A percentile compares a stretch with the other conserved stretches of the same genome.
These are phyloP conservation scores for Calameuta pallipes DNA, from an alignment of 2,888 invertebrate genomes.

Conservation along the genomic window DNA sequence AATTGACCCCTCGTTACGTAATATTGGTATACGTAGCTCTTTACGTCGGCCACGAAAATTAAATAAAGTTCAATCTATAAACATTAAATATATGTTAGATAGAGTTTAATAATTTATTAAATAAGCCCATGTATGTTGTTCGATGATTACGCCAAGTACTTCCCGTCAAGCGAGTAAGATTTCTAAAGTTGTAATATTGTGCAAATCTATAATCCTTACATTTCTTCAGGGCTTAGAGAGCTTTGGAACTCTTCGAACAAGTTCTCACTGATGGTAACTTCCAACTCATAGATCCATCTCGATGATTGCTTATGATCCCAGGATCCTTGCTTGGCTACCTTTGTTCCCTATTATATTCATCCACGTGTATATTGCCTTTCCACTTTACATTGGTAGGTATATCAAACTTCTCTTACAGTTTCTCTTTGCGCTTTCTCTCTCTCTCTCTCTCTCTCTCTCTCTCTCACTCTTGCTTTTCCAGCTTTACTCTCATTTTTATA, in stretches of 20 bases:
- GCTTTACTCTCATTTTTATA: slow-evolving; percentile 17
- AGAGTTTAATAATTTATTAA: background rate
- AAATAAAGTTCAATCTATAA: background rate
- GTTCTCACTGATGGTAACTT: background rate
- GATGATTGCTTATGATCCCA: background rate
- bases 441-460: background rate
- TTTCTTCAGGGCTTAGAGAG: background rate
- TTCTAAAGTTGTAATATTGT: background rate
- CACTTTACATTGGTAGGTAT: background rate
- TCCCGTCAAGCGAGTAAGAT: background rate
- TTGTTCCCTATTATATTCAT: too few relatives aligned
- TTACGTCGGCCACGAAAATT: background rate
- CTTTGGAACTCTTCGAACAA: background rate
- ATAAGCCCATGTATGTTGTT: background rate
- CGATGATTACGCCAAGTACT: background rate
- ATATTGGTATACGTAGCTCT: background rate
- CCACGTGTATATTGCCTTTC: background rate
- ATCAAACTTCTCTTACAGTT: background rate
- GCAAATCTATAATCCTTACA: background rate
- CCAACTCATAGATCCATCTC: background rate
- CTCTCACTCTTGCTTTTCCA: background rate
- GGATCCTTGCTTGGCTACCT: background rate
- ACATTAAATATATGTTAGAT: background rate
- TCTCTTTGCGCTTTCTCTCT: background rate
- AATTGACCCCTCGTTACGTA: background rate